phyloP scores from a whole-genome alignment of 2,797 vertebrate species.

The Sternotherus odoratus region DNA sequence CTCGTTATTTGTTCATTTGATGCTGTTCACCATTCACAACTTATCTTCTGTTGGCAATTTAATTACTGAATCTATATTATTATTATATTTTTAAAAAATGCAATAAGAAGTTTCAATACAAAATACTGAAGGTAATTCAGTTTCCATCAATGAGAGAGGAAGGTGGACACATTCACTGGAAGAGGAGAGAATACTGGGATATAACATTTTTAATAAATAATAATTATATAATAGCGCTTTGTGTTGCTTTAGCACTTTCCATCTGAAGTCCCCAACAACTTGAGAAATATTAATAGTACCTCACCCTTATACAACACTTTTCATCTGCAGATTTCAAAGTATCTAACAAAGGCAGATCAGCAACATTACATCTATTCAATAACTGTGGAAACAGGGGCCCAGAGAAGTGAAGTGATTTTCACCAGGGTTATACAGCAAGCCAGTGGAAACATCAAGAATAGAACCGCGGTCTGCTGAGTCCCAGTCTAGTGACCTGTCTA shows the following conservation, averaged over 20 bases:
- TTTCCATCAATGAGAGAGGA: constrained; percentile 70
- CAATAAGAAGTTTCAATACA: constrained; percentile 69
- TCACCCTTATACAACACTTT: constrained; percentile 40
- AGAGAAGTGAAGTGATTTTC: not conserved
- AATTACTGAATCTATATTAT: constrained; percentile 77
- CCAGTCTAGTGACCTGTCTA: not conserved
- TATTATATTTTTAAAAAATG: constrained; percentile 44
- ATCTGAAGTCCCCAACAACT: constrained; percentile 40
- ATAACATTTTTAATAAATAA: constrained; percentile 72
- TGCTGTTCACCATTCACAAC: constrained; percentile 65
- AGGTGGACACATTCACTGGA: constrained; percentile 66
- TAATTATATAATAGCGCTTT: constrained; percentile 69
- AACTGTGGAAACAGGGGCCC: not conserved
- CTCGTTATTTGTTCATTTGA: constrained; percentile 71
- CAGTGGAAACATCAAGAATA: not conserved
- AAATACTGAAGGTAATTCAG: constrained; percentile 75
- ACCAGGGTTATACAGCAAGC: not conserved
- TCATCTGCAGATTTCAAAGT: constrained; percentile 32
- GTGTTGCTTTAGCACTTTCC: constrained; percentile 63
- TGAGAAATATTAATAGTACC: constrained; percentile 64
- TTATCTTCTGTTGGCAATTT: constrained; percentile 78
- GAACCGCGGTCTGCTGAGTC: not conserved
- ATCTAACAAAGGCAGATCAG: constrained; percentile 28
- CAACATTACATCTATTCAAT: not conserved
- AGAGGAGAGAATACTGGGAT: constrained; percentile 61